Percentiles rank a stretch among this genome's conserved stretches.
Conservation (phyloP, 2,113 vertebrate species). For the Atractosteus spatula region DNA sequence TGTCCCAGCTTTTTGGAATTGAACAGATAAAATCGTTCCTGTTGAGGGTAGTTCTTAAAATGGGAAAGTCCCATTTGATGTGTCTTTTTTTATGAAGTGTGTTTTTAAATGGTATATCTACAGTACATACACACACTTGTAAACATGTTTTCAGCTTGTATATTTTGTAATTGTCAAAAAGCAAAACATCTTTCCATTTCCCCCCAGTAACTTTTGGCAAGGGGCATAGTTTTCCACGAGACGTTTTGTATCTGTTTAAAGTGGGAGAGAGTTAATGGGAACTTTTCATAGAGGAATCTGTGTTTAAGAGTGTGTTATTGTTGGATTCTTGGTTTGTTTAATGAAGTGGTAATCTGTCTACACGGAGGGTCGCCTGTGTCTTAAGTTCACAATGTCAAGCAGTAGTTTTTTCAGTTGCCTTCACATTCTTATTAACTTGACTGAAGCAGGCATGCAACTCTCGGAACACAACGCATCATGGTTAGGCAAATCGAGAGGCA, state of each 20-base stretch:
- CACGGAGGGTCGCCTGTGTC: slow-evolving; percentile 45
- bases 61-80: slow-evolving; percentile 18
- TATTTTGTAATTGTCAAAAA: slow-evolving; percentile 53
- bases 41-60: slow-evolving; percentile 24
- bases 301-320: slow-evolving; percentile 46
- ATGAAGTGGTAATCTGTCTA: slow-evolving; percentile 64
- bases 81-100: slow-evolving; percentile 42
- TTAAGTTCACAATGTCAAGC: slow-evolving; percentile 45
- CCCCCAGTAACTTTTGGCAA: slow-evolving; percentile 60
- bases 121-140: slow-evolving; percentile 46
- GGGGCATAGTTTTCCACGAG: slow-evolving; percentile 48
- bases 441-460: no score
- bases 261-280: slow-evolving; percentile 46
- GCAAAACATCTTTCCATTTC: slow-evolving; percentile 53
- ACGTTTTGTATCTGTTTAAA: slow-evolving; percentile 47
- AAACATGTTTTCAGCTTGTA: slow-evolving; percentile 52
- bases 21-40: slow-evolving; percentile 37
- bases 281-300: slow-evolving; percentile 44
- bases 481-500: neutral
- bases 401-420: slow-evolving; percentile 43
- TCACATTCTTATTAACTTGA: slow-evolving; percentile 32
- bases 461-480: no score
- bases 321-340: slow-evolving; percentile 54
- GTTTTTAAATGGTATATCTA: slow-evolving; percentile 48
- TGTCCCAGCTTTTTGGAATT: slow-evolving; percentile 36